These are phyloP conservation scores for Drosophila paracracens DNA, from an alignment of 2,888 invertebrate genomes.

Conservation along the genomic window DNA sequence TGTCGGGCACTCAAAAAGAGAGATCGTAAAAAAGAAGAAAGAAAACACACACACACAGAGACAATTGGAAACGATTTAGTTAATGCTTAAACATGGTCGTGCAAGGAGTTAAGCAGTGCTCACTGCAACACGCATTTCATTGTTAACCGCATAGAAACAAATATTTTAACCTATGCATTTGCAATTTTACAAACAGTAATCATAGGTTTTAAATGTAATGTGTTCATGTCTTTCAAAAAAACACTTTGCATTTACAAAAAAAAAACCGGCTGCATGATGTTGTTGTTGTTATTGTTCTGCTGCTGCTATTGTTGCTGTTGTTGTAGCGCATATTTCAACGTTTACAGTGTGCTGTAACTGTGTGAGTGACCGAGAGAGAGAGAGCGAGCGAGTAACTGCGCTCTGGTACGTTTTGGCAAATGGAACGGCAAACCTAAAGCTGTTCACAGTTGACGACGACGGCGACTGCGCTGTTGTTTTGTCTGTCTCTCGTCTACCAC, in stretches of 20 bases:
- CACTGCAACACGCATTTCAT: constrained; percentile 6
- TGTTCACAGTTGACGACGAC: constrained; percentile 39
- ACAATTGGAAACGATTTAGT: constrained; percentile 42
- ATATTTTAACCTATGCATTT: neutral
- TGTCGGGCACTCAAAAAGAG: constrained; percentile 25
- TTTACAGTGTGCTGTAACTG: constrained; percentile 30
- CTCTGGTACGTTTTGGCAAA: constrained; percentile 41
- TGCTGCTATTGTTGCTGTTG: constrained; percentile 20
- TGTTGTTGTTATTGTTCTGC: constrained; percentile 26
- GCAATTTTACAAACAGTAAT: neutral
- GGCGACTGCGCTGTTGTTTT: constrained; percentile 58
- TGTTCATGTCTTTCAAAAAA: constrained; percentile 14
- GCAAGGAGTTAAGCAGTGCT: constrained; percentile 18
- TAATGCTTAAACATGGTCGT: constrained; percentile 42
- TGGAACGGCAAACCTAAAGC: constrained; percentile 46
- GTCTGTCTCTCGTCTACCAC: constrained; percentile 56
- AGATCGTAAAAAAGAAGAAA: constrained; percentile 33
- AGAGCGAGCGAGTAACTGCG: constrained; percentile 11
- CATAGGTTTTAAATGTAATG: constrained; percentile 26
- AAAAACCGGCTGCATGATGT: constrained; percentile 53
- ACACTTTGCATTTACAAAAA: constrained; percentile 42
- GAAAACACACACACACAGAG: constrained; percentile 12
- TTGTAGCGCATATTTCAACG: constrained; percentile 31
- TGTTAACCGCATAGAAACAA: neutral
- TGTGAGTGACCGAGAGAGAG: constrained; percentile 21